phyloP scores from a whole-genome alignment of 1,140 invertebrate genomes.

The Drosophila gunungcola region DNA sequence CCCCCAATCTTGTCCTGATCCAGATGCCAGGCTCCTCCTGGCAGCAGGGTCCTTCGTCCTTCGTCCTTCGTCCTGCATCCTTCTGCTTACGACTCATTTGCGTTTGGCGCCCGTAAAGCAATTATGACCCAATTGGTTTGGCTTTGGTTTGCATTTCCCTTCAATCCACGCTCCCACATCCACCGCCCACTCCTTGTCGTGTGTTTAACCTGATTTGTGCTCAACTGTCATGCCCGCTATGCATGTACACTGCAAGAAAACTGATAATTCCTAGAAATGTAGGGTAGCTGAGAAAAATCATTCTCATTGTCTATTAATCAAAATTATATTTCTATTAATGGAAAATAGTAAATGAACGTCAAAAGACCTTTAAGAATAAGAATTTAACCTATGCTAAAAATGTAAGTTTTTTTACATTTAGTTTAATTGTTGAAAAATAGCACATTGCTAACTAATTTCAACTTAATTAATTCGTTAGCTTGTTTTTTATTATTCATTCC shows the following conservation, averaged over 20 bases:
- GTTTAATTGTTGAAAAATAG: no score
- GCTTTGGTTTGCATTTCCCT: slow-evolving; percentile 59
- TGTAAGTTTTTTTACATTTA: no score
- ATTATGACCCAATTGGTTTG: slow-evolving; percentile 80
- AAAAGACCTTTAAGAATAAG: no score
- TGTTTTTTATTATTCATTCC: no score
- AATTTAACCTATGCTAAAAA: no score
- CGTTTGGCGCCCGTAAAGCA: slow-evolving; percentile 78
- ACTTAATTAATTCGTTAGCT: no score
- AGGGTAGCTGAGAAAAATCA: no score
- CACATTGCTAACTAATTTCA: no score
- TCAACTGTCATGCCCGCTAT: slow-evolving; percentile 41
- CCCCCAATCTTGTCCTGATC: slow-evolving; percentile 27
- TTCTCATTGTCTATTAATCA: no score
- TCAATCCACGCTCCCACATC: neutral
- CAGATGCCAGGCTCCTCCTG: slow-evolving; percentile 21
- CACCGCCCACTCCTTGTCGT: slow-evolving; percentile 41
- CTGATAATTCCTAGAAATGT: neutral
- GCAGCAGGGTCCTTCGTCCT: neutral
- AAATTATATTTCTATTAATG: no score
- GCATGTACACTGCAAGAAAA: slow-evolving; percentile 35
- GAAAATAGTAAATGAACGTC: no score
- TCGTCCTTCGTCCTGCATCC: slow-evolving; percentile 7
- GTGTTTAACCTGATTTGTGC: slow-evolving; percentile 77
- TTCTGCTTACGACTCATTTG: slow-evolving; percentile 76